Conservation (phyloP, 1,140 invertebrate species). For the Glossosoma conforme region DNA sequence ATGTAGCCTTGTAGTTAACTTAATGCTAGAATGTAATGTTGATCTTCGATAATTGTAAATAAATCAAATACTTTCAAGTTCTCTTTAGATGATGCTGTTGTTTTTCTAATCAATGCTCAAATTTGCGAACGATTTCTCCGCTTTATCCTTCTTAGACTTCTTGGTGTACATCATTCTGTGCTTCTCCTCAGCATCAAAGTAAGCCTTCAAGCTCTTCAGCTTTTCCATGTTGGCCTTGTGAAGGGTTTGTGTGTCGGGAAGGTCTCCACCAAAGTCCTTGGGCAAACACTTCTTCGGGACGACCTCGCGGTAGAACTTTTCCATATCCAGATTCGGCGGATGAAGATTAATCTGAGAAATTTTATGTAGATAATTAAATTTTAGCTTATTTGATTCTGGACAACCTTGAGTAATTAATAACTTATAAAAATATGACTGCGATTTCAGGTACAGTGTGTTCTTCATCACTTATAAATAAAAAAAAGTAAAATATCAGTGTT, state of each 20-base stretch:
- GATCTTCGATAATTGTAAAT: no score
- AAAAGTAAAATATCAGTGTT: no score
- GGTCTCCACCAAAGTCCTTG: constrained; percentile 40
- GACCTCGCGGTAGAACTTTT: constrained; percentile 41
- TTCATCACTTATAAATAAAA: no score
- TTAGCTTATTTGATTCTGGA: no score
- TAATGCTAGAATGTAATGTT: no score
- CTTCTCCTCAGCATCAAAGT: constrained; percentile 36
- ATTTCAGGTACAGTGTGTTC: no score
- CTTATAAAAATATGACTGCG: no score
- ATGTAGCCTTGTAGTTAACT: no score
- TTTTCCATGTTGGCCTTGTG: constrained; percentile 42
- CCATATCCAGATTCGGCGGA: constrained; percentile 40
- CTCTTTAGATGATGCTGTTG: no score
- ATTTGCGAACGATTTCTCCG: constrained; percentile 21
- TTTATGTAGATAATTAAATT: no score
- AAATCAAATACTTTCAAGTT: no score
- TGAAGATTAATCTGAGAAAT: constrained; percentile 47
- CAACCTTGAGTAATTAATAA: no score
- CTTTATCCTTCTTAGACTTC: constrained; percentile 26
- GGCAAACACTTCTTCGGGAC: constrained; percentile 39
- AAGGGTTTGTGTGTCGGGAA: constrained; percentile 40
- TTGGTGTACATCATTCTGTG: constrained; percentile 18
- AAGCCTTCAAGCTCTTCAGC: constrained; percentile 36
- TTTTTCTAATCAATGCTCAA: constrained; percentile 29